Evolutionary conservation across 2,113 vertebrate species (phyloP).

Genomic region (Thomomys bottae): DNA sequence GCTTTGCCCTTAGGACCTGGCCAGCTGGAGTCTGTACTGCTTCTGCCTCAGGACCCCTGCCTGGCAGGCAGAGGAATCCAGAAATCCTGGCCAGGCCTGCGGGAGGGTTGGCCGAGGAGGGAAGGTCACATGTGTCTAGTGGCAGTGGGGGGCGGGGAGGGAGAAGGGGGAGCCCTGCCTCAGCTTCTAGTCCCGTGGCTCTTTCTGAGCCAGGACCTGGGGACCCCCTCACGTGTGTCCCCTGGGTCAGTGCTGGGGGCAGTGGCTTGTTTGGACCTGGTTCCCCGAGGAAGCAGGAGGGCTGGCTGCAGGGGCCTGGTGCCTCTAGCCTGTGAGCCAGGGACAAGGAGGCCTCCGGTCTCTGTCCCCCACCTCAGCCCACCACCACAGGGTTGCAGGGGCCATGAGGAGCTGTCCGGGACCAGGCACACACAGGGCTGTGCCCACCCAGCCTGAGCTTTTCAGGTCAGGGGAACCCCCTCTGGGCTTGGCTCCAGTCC

Average conservation of each 20-base stretch:
- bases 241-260: neutral
- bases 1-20: neutral
- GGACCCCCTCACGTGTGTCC: neutral
- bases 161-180: too few relatives aligned
- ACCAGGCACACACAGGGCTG: too few relatives aligned
- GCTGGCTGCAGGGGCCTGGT: neutral
- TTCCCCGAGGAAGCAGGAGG: too few relatives aligned
- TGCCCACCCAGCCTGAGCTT: neutral
- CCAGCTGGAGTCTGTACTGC: too few relatives aligned
- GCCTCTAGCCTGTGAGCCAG: neutral
- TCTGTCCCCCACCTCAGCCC: neutral
- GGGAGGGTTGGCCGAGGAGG: neutral
- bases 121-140: neutral
- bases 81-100: slow-evolving; percentile 18
- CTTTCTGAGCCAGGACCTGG: neutral
- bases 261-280: neutral
- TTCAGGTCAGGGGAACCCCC: neutral
- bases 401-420: neutral
- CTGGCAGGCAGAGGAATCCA: neutral
- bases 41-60: neutral
- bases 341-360: neutral
- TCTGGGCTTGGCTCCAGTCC: neutral
- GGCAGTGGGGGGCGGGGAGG: neutral
- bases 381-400: neutral
- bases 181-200: too few relatives aligned